Conservation (phyloP, 2,797 vertebrate species). For the Poliocrania exsul region DNA sequence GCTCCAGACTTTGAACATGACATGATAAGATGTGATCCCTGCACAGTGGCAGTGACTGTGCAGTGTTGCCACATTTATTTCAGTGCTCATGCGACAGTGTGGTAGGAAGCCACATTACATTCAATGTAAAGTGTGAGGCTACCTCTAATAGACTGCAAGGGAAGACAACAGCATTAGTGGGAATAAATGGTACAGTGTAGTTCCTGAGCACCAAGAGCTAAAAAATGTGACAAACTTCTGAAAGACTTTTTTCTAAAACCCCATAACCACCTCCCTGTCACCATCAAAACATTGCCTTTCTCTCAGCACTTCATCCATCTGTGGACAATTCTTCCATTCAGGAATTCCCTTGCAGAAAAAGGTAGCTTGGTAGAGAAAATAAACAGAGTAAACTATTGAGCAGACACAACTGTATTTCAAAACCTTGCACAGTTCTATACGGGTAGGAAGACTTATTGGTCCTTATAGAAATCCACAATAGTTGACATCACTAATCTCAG, state of each 20-base stretch:
- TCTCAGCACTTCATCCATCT: background rate
- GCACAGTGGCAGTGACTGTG: background rate
- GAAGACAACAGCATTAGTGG: background rate
- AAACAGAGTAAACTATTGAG: background rate
- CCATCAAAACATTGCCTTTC: background rate
- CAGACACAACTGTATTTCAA: background rate
- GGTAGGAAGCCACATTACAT: background rate
- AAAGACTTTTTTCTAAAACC: background rate
- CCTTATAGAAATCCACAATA: background rate
- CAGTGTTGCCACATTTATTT: fast-evolving
- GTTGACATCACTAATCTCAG: background rate
- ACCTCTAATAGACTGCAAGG: background rate
- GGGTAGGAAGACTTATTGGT: background rate
- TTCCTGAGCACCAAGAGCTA: background rate
- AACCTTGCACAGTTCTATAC: background rate
- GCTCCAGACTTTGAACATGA: background rate
- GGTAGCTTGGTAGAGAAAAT: background rate
- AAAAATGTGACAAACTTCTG: fast-evolving
- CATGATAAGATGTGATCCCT: background rate
- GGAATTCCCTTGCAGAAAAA: background rate
- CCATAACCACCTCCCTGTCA: background rate
- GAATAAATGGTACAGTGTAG: background rate
- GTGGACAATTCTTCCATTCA: background rate
- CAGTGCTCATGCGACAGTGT: background rate
- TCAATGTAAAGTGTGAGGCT: background rate